Evolutionary conservation across 2,888 invertebrate species (phyloP), one percentile per base, ranked within the genome.

Genomic region (Campoletis raptor): DNA sequence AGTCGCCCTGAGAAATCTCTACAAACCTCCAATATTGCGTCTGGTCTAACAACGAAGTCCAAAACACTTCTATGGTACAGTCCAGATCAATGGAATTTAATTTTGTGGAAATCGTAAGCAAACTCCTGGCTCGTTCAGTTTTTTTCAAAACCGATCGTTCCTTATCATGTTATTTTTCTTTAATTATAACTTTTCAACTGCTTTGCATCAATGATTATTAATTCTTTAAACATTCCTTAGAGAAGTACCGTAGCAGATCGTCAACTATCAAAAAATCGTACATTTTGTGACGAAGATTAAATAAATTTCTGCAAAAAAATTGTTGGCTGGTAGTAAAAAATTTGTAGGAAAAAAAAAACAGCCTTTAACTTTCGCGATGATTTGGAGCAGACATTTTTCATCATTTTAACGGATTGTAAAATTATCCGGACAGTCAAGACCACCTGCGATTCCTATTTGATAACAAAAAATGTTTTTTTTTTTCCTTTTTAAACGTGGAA

Each of bases 1-100:
- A 54, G 61, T 82, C 52, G 54, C 54, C 21, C 40, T 72, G 78
- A 72, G 69, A 52, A 70, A 45, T 52, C 64, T 52, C 79, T 74
- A 66, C 79, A 76, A 80, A 76, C 64, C 36, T 74, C 83, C 76
- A 80, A 85, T 67, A 78, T 67, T 73, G 83, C 83, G 76, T 85
- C 80, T 76, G 57, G 57, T 80, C 42, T 76, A 76, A 74, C 54
- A 78, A 78, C 77, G 52, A 73, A 66, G 66, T 48, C 77, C 48
- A 52, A 18, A 24, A 52, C 18, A 64, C 66, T 67, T 77, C 21
- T 36, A 36, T 36, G 66, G 77, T 78, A 78, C 77, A 78, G 77
- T 78, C 77, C 66, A 37, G 1, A 48, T 37, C 66, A 78, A 67
- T 37, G 48, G 61, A 74, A 42, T 72, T 48, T n/a, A n/a, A 15